Percentiles rank a stretch among this genome's conserved stretches.
phyloP scores from a whole-genome alignment of 1,140 invertebrate genomes.

The Gonioctena quinquepunctata region DNA sequence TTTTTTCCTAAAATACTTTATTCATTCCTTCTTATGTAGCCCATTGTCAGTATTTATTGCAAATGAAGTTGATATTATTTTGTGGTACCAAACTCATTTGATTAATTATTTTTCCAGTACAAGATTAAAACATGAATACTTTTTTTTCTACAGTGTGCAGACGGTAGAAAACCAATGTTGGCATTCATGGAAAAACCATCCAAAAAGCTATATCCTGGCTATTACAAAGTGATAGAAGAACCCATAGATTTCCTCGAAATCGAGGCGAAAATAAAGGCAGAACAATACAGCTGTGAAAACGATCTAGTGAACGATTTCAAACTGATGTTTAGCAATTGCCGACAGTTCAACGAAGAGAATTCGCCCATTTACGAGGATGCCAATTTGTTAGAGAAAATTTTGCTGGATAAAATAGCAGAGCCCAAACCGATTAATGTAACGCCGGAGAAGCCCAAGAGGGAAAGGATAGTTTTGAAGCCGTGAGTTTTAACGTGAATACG shows the following conservation, averaged over 20 bases:
- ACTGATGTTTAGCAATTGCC: conserved; percentile 94
- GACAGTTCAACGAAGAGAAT: conserved; percentile 96
- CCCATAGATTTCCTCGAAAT: conserved; percentile 96
- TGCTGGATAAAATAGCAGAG: conserved; percentile 84
- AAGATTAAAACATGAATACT: too few species aligned
- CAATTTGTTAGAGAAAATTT: conserved; percentile 80
- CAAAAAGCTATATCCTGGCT: conserved; percentile 93
- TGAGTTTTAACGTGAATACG: too few species aligned
- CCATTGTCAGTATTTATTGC: too few species aligned
- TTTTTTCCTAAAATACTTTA: too few species aligned
- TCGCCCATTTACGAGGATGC: conserved; percentile 95
- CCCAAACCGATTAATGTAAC: conserved; percentile 27
- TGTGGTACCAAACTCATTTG: too few species aligned
- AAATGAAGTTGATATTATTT: too few species aligned
- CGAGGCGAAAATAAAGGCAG: conserved; percentile 84
- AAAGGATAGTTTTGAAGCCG: conserved; percentile 44
- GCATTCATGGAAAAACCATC: conserved; percentile 97
- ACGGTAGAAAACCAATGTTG: conserved; percentile 83
- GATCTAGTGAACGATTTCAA: conserved; percentile 69
- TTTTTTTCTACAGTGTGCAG: conserved; percentile 64
- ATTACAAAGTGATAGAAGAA: conserved; percentile 91
- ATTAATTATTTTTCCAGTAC: too few species aligned
- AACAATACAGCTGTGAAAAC: conserved; percentile 65
- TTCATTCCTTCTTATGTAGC: too few species aligned
- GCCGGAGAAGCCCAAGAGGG: conserved; percentile 45